Evolutionary conservation across 2,888 invertebrate species (phyloP).

Genomic region (Mesochorus sp.): DNA sequence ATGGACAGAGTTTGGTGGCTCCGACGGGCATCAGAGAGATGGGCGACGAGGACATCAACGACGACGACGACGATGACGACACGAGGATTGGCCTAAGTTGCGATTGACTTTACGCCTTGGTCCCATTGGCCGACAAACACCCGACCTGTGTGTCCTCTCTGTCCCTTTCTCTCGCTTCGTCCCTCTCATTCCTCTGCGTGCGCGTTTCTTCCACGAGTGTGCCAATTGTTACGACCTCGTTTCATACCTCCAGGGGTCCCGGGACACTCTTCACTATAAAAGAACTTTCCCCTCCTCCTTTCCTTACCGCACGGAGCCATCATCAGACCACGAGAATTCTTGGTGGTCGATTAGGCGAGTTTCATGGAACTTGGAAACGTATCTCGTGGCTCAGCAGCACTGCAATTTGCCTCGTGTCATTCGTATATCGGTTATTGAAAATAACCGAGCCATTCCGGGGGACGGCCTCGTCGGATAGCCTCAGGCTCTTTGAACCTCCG

Average conservation of each 20-base stretch:
- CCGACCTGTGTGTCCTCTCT: slow-evolving; percentile 22
- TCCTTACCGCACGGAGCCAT: too few species aligned
- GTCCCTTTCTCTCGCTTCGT: slow-evolving; percentile 13
- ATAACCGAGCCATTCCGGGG: too few species aligned
- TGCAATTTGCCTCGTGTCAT: slow-evolving; percentile 5
- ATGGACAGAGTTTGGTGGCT: background rate
- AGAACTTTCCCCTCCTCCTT: too few species aligned
- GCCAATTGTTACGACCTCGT: slow-evolving; percentile 39
- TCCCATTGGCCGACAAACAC: slow-evolving; percentile 76
- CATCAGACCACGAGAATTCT: background rate
- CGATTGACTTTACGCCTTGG: slow-evolving; percentile 78
- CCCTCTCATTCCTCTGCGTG: background rate
- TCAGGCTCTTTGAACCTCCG: too few species aligned
- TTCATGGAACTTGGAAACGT: slow-evolving; percentile 12
- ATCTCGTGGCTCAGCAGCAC: background rate
- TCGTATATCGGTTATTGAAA: too few species aligned
- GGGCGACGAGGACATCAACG: slow-evolving; percentile 11
- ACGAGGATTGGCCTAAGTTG: slow-evolving; percentile 75
- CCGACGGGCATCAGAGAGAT: background rate
- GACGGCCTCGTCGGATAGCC: too few species aligned
- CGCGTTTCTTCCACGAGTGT: too few species aligned
- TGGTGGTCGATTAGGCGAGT: slow-evolving; percentile 5
- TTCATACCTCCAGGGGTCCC: background rate
- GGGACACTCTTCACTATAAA: too few species aligned
- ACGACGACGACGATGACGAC: slow-evolving; percentile 48